phyloP scores from a whole-genome alignment of 2,797 vertebrate species.

The Anas flavirostris region DNA sequence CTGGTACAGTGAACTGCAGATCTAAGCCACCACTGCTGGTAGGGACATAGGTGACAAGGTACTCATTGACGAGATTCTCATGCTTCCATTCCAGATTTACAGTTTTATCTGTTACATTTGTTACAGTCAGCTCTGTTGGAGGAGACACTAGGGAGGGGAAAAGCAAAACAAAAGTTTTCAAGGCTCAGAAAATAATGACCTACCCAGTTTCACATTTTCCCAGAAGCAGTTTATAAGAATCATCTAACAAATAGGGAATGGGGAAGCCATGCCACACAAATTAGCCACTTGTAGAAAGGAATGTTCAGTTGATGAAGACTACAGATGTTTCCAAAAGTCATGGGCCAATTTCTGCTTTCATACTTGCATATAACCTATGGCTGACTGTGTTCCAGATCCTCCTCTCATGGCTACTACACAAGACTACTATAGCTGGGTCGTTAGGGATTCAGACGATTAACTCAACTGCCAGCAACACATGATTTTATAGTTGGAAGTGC shows the following conservation, averaged over 20 bases:
- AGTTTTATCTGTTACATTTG: conserved; percentile 88
- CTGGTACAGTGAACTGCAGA: conserved; percentile 89
- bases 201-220: conserved; percentile 35
- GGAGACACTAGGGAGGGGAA: conserved; percentile 86
- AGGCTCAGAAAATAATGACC: not conserved
- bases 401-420: conserved; percentile 10
- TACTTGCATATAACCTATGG: not conserved
- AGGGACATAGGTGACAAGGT: conserved; percentile 90
- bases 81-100: conserved; percentile 95
- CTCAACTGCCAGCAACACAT: not conserved
- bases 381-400: conserved; percentile 6
- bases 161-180: not conserved
- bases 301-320: conserved; percentile 40
- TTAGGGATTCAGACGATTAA: not conserved
- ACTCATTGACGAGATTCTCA: conserved; percentile 91
- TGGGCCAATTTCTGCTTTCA: not conserved
- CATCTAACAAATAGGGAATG: not conserved
- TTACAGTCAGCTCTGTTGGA: conserved; percentile 90
- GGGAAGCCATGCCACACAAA: not conserved
- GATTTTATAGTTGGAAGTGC: not conserved
- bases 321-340: conserved; percentile 31
- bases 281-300: conserved; percentile 19
- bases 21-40: conserved; percentile 90
- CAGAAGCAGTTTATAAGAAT: not conserved
- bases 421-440: not conserved